Base-by-base conservation (phyloP, 2,888 invertebrate genomes). In the Callimorpha dominula region DNA sequence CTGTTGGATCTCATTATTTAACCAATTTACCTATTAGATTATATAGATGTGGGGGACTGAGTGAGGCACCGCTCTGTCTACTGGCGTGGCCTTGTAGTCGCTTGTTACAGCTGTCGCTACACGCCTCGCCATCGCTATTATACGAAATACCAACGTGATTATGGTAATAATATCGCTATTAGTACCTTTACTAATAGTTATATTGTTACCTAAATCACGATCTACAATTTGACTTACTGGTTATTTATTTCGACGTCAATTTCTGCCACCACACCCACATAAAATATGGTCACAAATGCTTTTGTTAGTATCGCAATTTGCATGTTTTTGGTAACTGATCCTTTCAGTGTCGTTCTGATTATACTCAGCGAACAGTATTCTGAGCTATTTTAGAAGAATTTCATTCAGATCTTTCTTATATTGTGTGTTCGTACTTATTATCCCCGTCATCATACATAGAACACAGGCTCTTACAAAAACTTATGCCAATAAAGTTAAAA, bases 41-140 rank as follows among this genome's bases (percentile, higher is more conserved):
- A 72, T 54, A 50, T 64, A 46, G 70, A 75, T 68, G 75, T 78
- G 78, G 73, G 77, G 75, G 71, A 63, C 68, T 66, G 75, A 71
- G 77, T 70, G 75, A 78, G 88, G 88, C 88, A 83, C 86, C 88
- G 82, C 43, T 79, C 79, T 70, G 89, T 88, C 89, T 89, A 80
- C 72, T 70, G 62, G 73, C 71, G 72, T 81, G 82, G 83, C 82
- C 83, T 82, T 83, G 83, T 63, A 68, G 72, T 63, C 70, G 75
- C 74, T 76, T 79, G 81, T 77, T 64, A 68, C 82, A 77, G 79
- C 81, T 79, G 81, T 76, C 78, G 74, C 46, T 76, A 65, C 75
- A 80, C 73, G 63, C 68, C 52, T 69, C 68, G 67, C 76, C 15
- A 9, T 69, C 68, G 67, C 76, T 9, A 9, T 68, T 60, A 43